These are phyloP conservation scores for Actinia tenebrosa DNA, from an alignment of 64 coral and sea anemone genomes.

Conservation along the genomic window DNA sequence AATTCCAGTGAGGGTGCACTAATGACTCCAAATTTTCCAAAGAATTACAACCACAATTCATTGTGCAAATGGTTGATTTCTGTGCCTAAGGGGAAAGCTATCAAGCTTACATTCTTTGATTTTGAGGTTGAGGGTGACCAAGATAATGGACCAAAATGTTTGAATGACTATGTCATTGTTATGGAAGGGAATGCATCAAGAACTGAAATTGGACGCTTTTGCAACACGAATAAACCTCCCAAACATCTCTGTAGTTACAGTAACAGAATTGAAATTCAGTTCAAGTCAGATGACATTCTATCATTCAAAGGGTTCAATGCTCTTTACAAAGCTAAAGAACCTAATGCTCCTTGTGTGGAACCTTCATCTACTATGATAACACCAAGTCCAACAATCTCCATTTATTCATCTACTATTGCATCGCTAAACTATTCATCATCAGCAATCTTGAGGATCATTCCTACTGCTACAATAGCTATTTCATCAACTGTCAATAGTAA, in stretches of 20 bases:
- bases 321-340: constrained; percentile 43
- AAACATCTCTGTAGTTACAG: constrained; percentile 58
- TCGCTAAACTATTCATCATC: neutral
- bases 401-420: constrained; percentile 5
- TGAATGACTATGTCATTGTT: constrained; percentile 55
- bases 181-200: constrained; percentile 49
- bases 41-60: constrained; percentile 77
- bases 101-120: constrained; percentile 55
- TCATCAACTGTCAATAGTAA: neutral
- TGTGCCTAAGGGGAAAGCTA: constrained; percentile 46
- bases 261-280: constrained; percentile 50
- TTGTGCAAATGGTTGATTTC: constrained; percentile 69
- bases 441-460: neutral
- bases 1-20: constrained; percentile 28
- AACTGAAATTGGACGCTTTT: constrained; percentile 61
- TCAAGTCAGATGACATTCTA: constrained; percentile 75
- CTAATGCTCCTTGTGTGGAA: constrained; percentile 35
- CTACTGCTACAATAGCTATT: neutral
- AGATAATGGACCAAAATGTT: constrained; percentile 35
- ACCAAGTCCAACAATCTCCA: constrained; percentile 27
- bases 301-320: constrained; percentile 65
- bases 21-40: constrained; percentile 64
- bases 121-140: constrained; percentile 70
- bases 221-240: constrained; percentile 72
- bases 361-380: constrained; percentile 38